A percentile compares a stretch with the other conserved stretches of the same genome.
Conservation (phyloP, 2,888 invertebrate species). For the Automeris io region DNA sequence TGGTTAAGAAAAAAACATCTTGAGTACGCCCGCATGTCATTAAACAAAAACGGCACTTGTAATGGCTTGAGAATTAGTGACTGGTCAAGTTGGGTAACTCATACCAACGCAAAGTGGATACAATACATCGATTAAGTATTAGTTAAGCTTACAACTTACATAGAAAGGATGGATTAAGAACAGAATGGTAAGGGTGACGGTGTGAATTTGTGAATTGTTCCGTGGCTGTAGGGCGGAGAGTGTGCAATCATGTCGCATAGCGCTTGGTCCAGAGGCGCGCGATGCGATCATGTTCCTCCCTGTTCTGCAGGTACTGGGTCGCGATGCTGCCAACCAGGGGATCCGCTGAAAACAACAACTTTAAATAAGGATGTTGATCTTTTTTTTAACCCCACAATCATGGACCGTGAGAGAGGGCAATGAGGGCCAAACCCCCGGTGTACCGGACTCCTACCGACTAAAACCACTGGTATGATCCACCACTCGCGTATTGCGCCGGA, state of each 20-base stretch:
- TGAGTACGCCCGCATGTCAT: no score
- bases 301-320: constrained; percentile 97
- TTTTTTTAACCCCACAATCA: background rate
- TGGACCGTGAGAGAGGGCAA: background rate
- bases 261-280: constrained; percentile 99
- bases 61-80: no score
- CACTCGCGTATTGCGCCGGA: no score
- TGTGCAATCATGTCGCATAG: constrained; percentile 90
- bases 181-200: constrained; percentile 57
- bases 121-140: constrained; percentile 27
- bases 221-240: constrained; percentile 34
- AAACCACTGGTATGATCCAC: no score
- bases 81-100: no score
- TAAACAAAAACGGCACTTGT: no score
- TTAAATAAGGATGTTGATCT: no score
- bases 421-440: background rate
- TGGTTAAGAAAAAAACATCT: no score
- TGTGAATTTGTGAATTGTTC: constrained; percentile 50
- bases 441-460: no score
- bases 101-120: no score
- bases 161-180: constrained; percentile 65
- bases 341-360: constrained; percentile 88
- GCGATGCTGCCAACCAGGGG: constrained; percentile 98
- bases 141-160: constrained; percentile 48
- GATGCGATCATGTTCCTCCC: constrained; percentile 98